Percentiles rank a stretch among this genome's conserved stretches.
phyloP scores from a whole-genome alignment of 2,113 vertebrate genomes.

The Epinephelus lanceolatus region DNA sequence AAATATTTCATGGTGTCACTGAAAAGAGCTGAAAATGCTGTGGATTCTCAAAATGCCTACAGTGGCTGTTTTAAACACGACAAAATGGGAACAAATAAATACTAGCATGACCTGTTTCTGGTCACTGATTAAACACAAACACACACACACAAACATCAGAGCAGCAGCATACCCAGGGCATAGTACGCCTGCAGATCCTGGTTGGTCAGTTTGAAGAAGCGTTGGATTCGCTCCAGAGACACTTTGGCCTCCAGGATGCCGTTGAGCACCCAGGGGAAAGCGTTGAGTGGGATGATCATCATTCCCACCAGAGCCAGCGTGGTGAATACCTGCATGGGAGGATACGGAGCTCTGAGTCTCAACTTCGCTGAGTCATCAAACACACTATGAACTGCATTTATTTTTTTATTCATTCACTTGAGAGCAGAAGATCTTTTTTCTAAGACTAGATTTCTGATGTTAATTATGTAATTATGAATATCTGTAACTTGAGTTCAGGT shows the following conservation, averaged over 20 bases:
- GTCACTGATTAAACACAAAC: background rate
- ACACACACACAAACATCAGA: background rate
- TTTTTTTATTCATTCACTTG: too few species aligned
- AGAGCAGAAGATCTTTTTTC: too few species aligned
- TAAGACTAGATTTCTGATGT: too few species aligned
- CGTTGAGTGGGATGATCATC: conserved; percentile 94
- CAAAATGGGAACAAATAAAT: background rate
- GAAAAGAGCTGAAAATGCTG: background rate
- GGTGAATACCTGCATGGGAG: conserved; percentile 92
- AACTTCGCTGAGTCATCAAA: background rate
- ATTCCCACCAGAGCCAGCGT: conserved; percentile 93
- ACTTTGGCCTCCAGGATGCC: conserved; percentile 94
- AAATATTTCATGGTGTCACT: background rate
- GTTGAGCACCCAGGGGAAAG: conserved; percentile 96
- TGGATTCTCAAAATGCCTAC: background rate
- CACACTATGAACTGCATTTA: background rate
- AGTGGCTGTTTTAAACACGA: background rate
- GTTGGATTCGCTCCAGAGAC: conserved; percentile 93
- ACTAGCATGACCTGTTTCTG: background rate
- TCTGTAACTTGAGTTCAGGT: too few species aligned
- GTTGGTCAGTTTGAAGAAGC: conserved; percentile 89
- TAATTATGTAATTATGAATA: too few species aligned
- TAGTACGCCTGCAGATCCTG: conserved; percentile 90
- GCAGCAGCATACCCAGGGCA: conserved; percentile 63
- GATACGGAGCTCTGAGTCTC: too few species aligned